phyloP scores from a whole-genome alignment of 2,797 vertebrate species.

The Melanotaenia pygmaea region DNA sequence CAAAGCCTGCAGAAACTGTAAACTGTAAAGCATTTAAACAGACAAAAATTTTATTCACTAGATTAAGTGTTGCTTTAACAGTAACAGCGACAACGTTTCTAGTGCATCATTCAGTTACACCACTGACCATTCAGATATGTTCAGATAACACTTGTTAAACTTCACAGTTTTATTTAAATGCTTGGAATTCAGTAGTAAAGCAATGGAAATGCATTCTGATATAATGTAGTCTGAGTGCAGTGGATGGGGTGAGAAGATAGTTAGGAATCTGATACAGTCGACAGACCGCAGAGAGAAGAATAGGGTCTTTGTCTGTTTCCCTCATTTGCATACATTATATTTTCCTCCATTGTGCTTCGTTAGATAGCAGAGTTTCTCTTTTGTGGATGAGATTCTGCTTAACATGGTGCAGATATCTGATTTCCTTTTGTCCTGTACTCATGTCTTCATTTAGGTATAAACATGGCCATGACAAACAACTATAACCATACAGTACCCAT shows the following conservation, averaged over 20 bases:
- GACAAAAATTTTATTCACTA: conserved; percentile 26
- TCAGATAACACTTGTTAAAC: conserved; percentile 9
- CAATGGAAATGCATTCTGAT: conserved; percentile 45
- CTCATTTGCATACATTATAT: conserved; percentile 85
- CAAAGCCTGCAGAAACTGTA: conserved; percentile 31
- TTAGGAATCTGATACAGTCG: conserved; percentile 74
- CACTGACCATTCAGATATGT: conserved; percentile 4
- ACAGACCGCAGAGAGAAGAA: conserved; percentile 75
- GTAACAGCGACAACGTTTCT: conserved; percentile 15
- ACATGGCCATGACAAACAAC: conserved; percentile 61
- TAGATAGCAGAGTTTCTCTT: conserved; percentile 78
- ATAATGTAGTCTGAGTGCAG: conserved; percentile 53
- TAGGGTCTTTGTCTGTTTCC: conserved; percentile 76
- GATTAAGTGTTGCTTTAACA: conserved; percentile 20
- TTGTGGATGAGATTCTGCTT: conserved; percentile 75
- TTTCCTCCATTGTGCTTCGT: conserved; percentile 76
- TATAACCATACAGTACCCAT: conserved; percentile 39
- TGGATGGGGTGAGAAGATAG: conserved; percentile 68
- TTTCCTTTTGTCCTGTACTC: conserved; percentile 68
- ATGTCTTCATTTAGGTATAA: conserved; percentile 75
- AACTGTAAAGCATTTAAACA: conserved; percentile 35
- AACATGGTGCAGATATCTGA: conserved; percentile 68
- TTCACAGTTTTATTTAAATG: conserved; percentile 35
- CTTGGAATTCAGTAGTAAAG: conserved; percentile 25
- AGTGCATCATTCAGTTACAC: conserved; percentile 16